Evolutionary conservation across 2,888 invertebrate species (phyloP).

Genomic region (Selenia dentaria): DNA sequence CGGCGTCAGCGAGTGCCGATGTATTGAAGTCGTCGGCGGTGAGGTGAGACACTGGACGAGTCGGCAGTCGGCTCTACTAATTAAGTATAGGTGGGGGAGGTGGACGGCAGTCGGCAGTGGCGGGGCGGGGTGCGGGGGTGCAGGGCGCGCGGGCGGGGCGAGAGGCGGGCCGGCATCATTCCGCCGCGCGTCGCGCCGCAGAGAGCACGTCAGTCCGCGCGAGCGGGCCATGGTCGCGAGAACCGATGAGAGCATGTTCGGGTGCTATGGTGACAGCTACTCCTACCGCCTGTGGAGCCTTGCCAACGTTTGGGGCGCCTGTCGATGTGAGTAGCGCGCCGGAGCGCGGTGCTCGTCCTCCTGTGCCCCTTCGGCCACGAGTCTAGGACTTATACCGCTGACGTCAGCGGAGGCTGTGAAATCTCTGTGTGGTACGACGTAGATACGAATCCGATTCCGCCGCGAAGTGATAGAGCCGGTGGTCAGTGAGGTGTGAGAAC

Average conservation of each 20-base stretch:
- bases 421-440: constrained; percentile 59
- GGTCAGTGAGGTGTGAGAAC: constrained; percentile 63
- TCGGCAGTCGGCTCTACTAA: constrained; percentile 63
- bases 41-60: constrained; percentile 35
- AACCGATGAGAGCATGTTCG: constrained; percentile 91
- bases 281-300: constrained; percentile 91
- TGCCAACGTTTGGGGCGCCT: constrained; percentile 91
- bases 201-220: constrained; percentile 71
- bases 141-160: constrained; percentile 42
- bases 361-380: constrained; percentile 40
- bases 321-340: constrained; percentile 87
- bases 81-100: constrained; percentile 71
- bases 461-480: constrained; percentile 51
- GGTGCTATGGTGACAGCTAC: constrained; percentile 90
- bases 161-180: constrained; percentile 69
- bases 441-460: constrained; percentile 50
- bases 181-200: constrained; percentile 79
- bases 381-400: constrained; percentile 59
- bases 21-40: constrained; percentile 34
- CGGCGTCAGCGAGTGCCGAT: constrained; percentile 16
- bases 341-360: constrained; percentile 39
- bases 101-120: constrained; percentile 36
- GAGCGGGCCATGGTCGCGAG: constrained; percentile 93
- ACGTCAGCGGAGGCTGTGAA: constrained; percentile 66
- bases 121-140: constrained; percentile 41